Evolutionary conservation across 2,797 vertebrate genomes (phyloP), one percentile per base, ranked within the genome.

Genomic region (Phalanger gymnotis): DNA sequence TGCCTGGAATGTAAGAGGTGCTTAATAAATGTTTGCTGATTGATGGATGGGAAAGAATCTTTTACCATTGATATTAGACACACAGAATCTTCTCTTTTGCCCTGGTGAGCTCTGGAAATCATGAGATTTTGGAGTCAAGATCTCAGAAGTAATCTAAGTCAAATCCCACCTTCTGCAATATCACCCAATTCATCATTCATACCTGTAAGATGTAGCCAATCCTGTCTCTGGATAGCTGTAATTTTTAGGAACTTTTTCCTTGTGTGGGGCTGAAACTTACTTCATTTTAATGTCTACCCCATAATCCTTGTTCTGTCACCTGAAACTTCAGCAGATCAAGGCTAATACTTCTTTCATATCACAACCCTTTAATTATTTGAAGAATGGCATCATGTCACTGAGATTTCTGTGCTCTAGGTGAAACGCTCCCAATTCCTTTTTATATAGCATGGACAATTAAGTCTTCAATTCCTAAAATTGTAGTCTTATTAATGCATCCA

Each of bases 271-370:
- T 51, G 40, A 28, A 81, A 47, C 19, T 9, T 51, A 87, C 40
- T 40, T 47, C 22, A 47, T 81, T 25, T 10, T 47, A 81, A 47
- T 81, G 66, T 81, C n/a, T 47, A 81, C 19, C 14, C 61, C 66
- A 40, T 81, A 7, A 10, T 47, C 66, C n/a, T 81, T 47, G 6
- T 81, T 81, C 22, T 81, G 40, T 47, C 22, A 11, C 27, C 40
- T 47, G 40, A 81, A 81, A 47, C 22, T 40, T 25, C 47, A 81
- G n/a, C n/a, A 47, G 73, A 47, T 6, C 73, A 81, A 81, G 19
- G 22, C 40, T 47, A 92, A 55, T 81, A 93, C 92, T 93, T 73
- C 73, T 53, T 94, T 58, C 16, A 89, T 89, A 87, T 91, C 91
- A 40, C 93, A 54, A 91, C 13, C 94, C 91, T 81, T 90, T 81